phyloP scores from a whole-genome alignment of 2,113 vertebrate species.

The Passer montanus region DNA sequence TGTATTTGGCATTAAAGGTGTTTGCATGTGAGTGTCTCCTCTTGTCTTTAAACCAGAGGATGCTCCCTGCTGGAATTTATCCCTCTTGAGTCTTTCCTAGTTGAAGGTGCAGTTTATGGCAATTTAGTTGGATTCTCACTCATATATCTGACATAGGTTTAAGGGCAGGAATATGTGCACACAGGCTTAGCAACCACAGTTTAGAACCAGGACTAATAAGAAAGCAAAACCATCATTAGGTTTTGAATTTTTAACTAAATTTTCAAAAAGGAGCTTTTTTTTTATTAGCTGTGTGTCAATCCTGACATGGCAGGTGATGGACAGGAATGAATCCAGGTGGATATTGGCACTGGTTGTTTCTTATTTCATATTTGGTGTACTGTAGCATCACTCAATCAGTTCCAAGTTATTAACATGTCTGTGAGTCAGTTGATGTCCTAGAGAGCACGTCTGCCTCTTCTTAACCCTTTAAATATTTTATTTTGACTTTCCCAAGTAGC shows the following conservation, averaged over 20 bases:
- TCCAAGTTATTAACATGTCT: neutral
- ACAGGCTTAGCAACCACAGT: neutral
- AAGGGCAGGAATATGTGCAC: neutral
- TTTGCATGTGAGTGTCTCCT: neutral
- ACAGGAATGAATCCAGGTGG: neutral
- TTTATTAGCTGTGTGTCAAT: neutral
- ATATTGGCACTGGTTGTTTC: neutral
- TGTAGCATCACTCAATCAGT: neutral
- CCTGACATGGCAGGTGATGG: neutral
- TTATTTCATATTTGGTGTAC: neutral
- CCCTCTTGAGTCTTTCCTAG: neutral
- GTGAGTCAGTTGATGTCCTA: neutral
- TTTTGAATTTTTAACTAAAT: neutral
- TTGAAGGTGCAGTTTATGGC: neutral
- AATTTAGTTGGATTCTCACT: neutral
- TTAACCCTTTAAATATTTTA: conserved; percentile 17
- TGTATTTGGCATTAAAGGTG: neutral
- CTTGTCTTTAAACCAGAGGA: neutral
- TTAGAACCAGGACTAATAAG: neutral
- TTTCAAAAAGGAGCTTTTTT: neutral
- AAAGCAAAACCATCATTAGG: neutral
- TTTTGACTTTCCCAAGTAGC: neutral
- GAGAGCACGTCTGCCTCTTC: neutral
- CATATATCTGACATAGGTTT: neutral
- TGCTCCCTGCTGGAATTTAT: conserved; percentile 6